Base-by-base conservation (phyloP, 2,888 invertebrate genomes). In the Xestia sexstrigata region DNA sequence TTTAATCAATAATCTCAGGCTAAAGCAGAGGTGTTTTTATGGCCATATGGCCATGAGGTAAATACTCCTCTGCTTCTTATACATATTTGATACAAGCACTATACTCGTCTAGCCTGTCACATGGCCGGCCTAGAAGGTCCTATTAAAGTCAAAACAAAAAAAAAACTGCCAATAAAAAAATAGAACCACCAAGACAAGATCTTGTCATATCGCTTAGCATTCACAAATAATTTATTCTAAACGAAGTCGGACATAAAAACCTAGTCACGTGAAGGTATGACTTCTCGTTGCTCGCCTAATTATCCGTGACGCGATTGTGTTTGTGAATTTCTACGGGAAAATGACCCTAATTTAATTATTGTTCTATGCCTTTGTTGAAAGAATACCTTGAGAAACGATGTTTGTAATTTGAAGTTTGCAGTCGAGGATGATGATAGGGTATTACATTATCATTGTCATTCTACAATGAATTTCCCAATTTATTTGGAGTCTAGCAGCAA, bases 281-380 rank as follows among this genome's bases (percentile, higher is more conserved):
- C 52, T 73, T 76, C n/a, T 60, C 55, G n/a, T 68, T 20, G 55
- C 45, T 49, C 49, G 65, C 49, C 55, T 81, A 81, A 83, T 85
- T 76, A 73, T 47, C 70, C 39, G 23, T 76, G 82, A 83, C 73
- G 68, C 58, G 47, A 55, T 84, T 42, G 60, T 75, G 58, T 75
- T 71, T 47, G 63, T 60, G 63, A 71, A 30, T 35, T 39, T 74
- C 62, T 42, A 69, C 20, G 73, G 65, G 26, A 83, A 82, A 70
- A 63, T 30, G 9, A 62, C 9, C 47, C 60, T 47, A 62, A 80
- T 82, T 68, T 39, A 63, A 69, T 65, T 49, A 47, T 39, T 62
- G 74, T 23, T 35, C 11, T 55, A 35, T 23, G 35, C 9, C 47
- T 65, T 45, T 23, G 39, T 30, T 74, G 7, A 20, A 39, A 15